Evolutionary conservation across 2,113 vertebrate species (phyloP).

Genomic region (Eulemur rufifrons): DNA sequence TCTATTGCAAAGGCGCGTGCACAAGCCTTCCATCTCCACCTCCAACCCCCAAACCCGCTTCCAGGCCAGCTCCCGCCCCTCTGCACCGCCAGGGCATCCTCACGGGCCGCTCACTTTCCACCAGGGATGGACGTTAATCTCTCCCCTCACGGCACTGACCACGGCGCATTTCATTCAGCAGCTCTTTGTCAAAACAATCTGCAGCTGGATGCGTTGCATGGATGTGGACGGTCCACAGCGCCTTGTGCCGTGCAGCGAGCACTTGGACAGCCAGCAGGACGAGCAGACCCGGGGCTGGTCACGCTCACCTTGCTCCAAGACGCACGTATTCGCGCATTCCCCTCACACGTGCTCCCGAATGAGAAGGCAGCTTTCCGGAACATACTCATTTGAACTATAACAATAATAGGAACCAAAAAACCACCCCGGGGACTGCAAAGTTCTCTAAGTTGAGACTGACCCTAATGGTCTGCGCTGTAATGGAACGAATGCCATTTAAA

Average conservation of each 20-base stretch:
- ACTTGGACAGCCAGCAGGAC: no score
- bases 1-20: background rate
- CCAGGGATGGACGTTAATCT: background rate
- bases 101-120: background rate
- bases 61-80: background rate
- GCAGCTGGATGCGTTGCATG: fast-evolving
- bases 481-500: background rate
- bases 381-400: background rate
- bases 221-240: background rate
- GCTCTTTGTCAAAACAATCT: background rate
- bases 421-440: background rate
- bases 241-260: fast-evolving
- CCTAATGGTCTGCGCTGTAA: fast-evolving
- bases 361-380: background rate
- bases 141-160: background rate
- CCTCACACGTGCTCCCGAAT: background rate
- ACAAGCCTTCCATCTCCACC: background rate
- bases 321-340: fast-evolving
- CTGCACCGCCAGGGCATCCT: background rate
- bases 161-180: background rate
- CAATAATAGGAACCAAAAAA: background rate
- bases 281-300: background rate
- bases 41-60: background rate
- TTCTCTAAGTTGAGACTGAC: background rate
- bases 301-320: background rate